Evolutionary conservation across 2,797 vertebrate species (phyloP), one percentile per base, ranked within the genome.

Genomic region (Sebastes minor): DNA sequence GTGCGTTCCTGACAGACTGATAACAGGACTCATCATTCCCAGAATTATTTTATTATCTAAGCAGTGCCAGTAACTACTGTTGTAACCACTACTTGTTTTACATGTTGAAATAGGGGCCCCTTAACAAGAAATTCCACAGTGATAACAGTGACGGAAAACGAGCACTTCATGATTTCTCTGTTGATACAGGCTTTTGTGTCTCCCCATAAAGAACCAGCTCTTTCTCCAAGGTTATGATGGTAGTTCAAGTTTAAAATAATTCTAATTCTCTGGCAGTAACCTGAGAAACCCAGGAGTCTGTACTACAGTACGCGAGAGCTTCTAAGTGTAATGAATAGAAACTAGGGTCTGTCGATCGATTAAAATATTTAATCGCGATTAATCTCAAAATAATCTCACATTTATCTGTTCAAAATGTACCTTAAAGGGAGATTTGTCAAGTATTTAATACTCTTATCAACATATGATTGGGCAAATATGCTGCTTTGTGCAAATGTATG

Each of bases 61-160:
- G 68, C 49, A 69, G 35, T 69, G 63, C 59, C 79, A 77, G 83
- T 74, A 81, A 86, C 61, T 55, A 75, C 28, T 76, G 30, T 52
- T 80, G 27, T 20, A 76, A 59, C 33, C 61, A 57, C 27, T 67
- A 23, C 57, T 77, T 71, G 18, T 10, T 49, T 81, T 56, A 62
- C 38, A 55, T 71, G n/a, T 35, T 79, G 33, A 49, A 81, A 27
- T 6, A 61, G 20, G 4, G 11, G 38, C 20, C 16, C 11, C 25
- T 33, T 57, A 11, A 76, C 10, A 53, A 70, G 49, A 80, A 22
- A 78, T 60, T 80, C 57, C 60, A 42, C n/a, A 61, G 60, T n/a
- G 42, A 81, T 59, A 81, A 78, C 70, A 82, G 33, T 23, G 3
- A 70, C 27, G 27, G 23, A 76, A 76, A 76, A 65, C 66, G 9